These are phyloP conservation scores for Carassius auratus DNA, from an alignment of 2,113 vertebrate species.

Conservation along the genomic window DNA sequence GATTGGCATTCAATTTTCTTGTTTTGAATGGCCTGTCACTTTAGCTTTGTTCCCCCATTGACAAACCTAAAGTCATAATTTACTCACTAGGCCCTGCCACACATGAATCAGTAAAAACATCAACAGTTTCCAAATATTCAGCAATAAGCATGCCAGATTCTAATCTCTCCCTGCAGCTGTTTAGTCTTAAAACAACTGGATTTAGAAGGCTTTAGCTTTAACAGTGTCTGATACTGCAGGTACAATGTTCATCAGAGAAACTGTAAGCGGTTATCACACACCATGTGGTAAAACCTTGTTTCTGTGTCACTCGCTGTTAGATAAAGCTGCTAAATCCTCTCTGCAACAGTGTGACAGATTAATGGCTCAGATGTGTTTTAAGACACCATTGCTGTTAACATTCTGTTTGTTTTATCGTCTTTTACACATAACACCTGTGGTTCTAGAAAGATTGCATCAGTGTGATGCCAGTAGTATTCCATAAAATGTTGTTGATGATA, in stretches of 20 bases:
- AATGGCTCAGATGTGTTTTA: background rate
- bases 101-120: constrained; percentile 39
- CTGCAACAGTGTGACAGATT: background rate
- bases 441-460: background rate
- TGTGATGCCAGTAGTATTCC: background rate
- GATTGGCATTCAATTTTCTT: constrained; percentile 52
- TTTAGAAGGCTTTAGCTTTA: background rate
- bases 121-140: background rate
- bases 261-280: background rate
- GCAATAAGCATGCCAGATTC: background rate
- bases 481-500: too few species aligned
- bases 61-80: constrained; percentile 30
- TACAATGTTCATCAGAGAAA: background rate
- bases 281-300: constrained; percentile 15
- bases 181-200: background rate
- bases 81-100: constrained; percentile 17
- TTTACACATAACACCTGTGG: background rate
- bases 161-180: constrained; percentile 15
- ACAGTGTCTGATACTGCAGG: background rate
- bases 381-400: background rate
- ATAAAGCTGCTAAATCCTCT: background rate
- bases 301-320: background rate
- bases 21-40: constrained; percentile 52
- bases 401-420: background rate
- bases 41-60: constrained; percentile 31